Percentiles rank a stretch among this genome's conserved stretches.
phyloP scores from a whole-genome alignment of 2,888 invertebrate species.

The Eustalomyia histrio region DNA sequence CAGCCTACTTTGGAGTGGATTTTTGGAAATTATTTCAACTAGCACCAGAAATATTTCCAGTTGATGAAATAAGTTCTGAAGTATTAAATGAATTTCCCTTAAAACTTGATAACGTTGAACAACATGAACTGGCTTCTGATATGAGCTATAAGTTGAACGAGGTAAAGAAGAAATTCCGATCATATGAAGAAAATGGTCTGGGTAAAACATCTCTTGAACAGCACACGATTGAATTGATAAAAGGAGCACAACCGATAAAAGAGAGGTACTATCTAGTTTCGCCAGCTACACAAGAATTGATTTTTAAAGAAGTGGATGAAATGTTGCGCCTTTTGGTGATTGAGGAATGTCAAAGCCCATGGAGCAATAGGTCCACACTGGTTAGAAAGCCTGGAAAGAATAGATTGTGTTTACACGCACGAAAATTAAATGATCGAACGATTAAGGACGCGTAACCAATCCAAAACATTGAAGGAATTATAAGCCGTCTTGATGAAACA shows the following conservation, averaged over 20 bases:
- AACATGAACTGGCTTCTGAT: neutral
- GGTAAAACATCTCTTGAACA: slow-evolving; percentile 11
- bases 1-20: slow-evolving; percentile 49
- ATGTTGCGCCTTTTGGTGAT: no score
- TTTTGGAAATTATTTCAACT: slow-evolving; percentile 54
- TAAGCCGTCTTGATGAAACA: slow-evolving; percentile 64
- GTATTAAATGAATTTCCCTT: neutral
- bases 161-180: neutral
- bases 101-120: neutral
- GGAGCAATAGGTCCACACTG: no score
- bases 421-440: no score
- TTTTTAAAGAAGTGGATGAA: no score
- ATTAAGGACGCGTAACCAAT: no score
- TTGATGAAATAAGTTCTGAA: neutral
- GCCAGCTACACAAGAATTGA: no score
- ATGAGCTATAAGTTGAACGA: neutral
- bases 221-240: slow-evolving; percentile 50
- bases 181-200: slow-evolving; percentile 8
- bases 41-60: slow-evolving; percentile 19
- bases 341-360: no score
- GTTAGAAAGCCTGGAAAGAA: no score
- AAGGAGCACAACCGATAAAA: slow-evolving; percentile 65
- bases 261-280: slow-evolving; percentile 68
- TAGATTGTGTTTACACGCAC: no score
- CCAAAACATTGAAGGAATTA: slow-evolving; percentile 28